Conservation (phyloP, 2,113 vertebrate species). For the Rhinopomastus cyanomelas region DNA sequence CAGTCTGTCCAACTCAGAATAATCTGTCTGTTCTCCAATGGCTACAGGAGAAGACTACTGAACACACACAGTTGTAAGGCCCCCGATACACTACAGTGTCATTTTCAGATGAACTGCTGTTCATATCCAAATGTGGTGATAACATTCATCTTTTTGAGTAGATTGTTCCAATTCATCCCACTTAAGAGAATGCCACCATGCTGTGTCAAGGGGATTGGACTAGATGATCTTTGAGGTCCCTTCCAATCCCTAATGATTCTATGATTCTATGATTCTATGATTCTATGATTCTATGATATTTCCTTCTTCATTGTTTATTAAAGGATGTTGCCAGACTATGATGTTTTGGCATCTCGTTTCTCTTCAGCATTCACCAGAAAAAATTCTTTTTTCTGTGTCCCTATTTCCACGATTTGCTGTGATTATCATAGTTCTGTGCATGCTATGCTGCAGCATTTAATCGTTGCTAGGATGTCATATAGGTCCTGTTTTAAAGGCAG, state of each 20-base stretch:
- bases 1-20: background rate
- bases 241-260: too few species aligned
- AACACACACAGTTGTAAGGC: rapidly evolving
- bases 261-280: too few species aligned
- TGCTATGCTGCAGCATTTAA: background rate
- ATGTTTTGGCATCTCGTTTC: background rate
- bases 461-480: background rate
- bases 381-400: background rate
- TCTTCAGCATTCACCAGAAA: background rate
- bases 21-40: background rate
- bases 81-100: rapidly evolving
- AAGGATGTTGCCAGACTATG: background rate
- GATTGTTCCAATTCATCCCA: background rate
- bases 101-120: background rate
- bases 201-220: too few species aligned
- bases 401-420: background rate
- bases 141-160: background rate
- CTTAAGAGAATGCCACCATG: background rate
- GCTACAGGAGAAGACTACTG: background rate
- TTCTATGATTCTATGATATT: too few species aligned
- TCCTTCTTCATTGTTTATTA: background rate
- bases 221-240: too few species aligned
- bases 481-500: background rate
- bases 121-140: background rate
- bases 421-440: background rate